Base-by-base conservation (phyloP, 37 sponge, comb jelly and placozoan species). In the Hexactinellida sp. region DNA sequence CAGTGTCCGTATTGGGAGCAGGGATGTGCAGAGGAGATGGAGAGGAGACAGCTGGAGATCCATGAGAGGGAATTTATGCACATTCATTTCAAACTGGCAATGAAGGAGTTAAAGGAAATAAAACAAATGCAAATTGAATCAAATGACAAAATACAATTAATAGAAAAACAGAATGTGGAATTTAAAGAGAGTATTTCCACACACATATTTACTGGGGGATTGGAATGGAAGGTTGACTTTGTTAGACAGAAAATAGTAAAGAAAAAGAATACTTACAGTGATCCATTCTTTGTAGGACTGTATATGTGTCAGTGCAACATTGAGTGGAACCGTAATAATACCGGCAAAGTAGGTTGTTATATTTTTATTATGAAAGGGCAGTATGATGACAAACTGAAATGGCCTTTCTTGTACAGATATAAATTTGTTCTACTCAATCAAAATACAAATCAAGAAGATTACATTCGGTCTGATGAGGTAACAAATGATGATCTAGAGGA, bases 11-110 rank as follows among this genome's bases (percentile, higher is more conserved):
- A 41, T 13, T 5, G 10, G 5, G 47, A 41, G 47, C 13, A 41
- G 10, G 76, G 76, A 63, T 63, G 76, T 63, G 13, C 1, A 63
- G 76, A 63, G 76, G 30, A 63, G 76, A 63, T 63, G 76, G 76
- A 63, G 34, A 63, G 76, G 76, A 63, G 76, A n/a, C 5, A 25
- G 30, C 5, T 63, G 76, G 34, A 63, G 3, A 7, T 21, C 3
- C 76, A 63, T n/a, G 76, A 63, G 76, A 63, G 13, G 34, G 76
- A 63, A 63, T 63, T 23, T 28, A 32, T 63, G 3, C 76, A 63
- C 76, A 63, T 63, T 10, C 76, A 63, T 28, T 63, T 63, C 30
- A 63, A 23, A 28, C 16, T 47, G 16, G 9, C n/a, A n/a, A n/a
- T n/a, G n/a, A n/a, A n/a, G n/a, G n/a, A n/a, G n/a, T n/a, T n/a